phyloP scores from a whole-genome alignment of 35 echinoderm and acorn worm genomes.

The Ptychodera flava region DNA sequence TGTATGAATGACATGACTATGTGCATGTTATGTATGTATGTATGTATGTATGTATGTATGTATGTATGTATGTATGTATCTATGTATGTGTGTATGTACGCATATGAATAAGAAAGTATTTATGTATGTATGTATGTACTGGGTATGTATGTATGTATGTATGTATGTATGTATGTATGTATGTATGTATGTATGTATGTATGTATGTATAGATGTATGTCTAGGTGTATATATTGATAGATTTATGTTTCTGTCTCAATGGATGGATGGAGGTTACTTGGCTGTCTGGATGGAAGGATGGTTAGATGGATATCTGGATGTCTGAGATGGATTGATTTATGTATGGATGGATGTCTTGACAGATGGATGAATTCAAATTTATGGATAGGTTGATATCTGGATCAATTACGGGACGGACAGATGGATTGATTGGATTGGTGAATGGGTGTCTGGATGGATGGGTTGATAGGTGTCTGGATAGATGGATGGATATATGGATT shows the following conservation, averaged over 20 bases:
- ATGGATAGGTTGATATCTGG: background rate
- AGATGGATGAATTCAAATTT: background rate
- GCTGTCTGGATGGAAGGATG: background rate
- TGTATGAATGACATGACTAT: too few relatives aligned
- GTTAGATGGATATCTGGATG: too few relatives aligned
- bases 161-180: slow-evolving; percentile 2
- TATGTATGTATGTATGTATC: background rate
- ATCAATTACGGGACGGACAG: too few relatives aligned
- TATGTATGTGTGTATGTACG: background rate
- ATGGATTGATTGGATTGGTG: too few relatives aligned
- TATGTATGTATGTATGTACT: background rate
- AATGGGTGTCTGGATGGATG: background rate
- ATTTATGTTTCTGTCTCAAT: background rate
- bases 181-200: slow-evolving; percentile 2
- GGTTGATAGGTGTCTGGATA: background rate
- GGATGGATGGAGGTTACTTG: background rate
- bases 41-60: slow-evolving; percentile 2
- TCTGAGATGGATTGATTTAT: background rate
- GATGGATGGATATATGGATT: too few relatives aligned
- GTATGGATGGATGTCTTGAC: background rate
- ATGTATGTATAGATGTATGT: background rate
- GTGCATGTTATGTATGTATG: background rate
- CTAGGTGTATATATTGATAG: background rate
- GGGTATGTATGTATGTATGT: background rate
- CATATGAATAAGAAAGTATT: background rate